Conservation (phyloP, 2,113 vertebrate species). For the Nothocercus nigrocapillus region DNA sequence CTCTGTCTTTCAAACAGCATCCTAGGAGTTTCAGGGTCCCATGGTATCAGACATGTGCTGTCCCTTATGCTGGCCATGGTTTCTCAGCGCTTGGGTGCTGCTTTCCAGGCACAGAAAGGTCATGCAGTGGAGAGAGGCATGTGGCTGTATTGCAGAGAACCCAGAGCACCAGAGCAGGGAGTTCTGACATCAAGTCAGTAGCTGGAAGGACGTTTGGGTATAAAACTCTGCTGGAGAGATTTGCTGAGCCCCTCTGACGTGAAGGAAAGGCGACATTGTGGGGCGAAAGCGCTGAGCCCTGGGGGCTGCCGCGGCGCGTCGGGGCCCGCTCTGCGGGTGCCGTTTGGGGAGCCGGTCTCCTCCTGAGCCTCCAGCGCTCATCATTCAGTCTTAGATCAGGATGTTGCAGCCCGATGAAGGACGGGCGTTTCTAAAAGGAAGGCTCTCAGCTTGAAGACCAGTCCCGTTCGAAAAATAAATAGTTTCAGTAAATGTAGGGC, state of each 20-base stretch:
- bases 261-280: not conserved
- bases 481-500: not conserved
- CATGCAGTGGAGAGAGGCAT: not conserved
- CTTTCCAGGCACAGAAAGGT: not conserved
- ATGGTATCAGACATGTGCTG: fast-evolving
- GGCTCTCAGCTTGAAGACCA: not conserved
- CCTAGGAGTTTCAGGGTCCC: not conserved
- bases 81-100: not conserved
- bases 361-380: not conserved
- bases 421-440: not conserved
- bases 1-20: fast-evolving
- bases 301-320: not conserved
- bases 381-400: not conserved
- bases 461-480: not conserved
- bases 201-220: not conserved
- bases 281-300: not conserved
- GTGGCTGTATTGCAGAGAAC: not conserved
- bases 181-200: not conserved
- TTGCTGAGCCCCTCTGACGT: not conserved
- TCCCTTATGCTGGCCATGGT: not conserved
- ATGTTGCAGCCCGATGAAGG: not conserved
- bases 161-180: not conserved
- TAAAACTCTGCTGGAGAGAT: not conserved
- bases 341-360: not conserved
- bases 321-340: not conserved